Evolutionary conservation across 2,797 vertebrate species (phyloP).

Genomic region (Chrysolophus pictus): DNA sequence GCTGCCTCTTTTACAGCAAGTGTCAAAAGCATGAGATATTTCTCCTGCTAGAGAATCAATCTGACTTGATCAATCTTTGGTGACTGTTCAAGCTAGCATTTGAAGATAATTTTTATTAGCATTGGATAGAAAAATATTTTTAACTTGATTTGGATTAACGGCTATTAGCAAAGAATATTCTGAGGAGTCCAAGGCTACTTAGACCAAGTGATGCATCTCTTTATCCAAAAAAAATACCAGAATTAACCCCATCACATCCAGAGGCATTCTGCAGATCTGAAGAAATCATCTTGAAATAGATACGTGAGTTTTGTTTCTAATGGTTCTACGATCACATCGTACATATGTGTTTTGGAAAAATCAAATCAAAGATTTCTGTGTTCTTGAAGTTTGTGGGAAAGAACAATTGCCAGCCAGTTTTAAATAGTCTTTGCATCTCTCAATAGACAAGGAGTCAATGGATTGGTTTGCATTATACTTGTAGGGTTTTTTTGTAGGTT

Average conservation of each 20-base stretch:
- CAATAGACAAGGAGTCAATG: neutral
- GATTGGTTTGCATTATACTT: neutral
- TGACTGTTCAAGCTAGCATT: slow-evolving; percentile 29
- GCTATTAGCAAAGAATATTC: neutral
- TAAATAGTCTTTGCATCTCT: neutral
- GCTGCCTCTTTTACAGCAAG: slow-evolving; percentile 45
- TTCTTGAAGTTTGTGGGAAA: neutral
- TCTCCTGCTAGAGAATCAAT: slow-evolving; percentile 48
- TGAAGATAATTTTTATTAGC: neutral
- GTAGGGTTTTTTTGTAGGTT: neutral
- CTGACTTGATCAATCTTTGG: neutral
- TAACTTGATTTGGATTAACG: slow-evolving; percentile 30
- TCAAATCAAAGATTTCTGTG: neutral
- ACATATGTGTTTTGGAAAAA: neutral
- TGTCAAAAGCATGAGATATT: slow-evolving; percentile 58
- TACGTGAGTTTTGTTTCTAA: neutral
- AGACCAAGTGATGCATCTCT: neutral
- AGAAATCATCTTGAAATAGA: neutral
- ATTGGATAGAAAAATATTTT: neutral
- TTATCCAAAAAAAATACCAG: neutral
- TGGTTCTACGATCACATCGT: neutral
- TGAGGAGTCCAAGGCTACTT: neutral
- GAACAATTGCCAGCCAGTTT: neutral
- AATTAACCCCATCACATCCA: neutral
- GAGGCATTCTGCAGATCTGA: neutral